Evolutionary conservation across 1,140 invertebrate species (phyloP), one percentile per base, ranked within the genome.

Genomic region (Drosophila ironensis): DNA sequence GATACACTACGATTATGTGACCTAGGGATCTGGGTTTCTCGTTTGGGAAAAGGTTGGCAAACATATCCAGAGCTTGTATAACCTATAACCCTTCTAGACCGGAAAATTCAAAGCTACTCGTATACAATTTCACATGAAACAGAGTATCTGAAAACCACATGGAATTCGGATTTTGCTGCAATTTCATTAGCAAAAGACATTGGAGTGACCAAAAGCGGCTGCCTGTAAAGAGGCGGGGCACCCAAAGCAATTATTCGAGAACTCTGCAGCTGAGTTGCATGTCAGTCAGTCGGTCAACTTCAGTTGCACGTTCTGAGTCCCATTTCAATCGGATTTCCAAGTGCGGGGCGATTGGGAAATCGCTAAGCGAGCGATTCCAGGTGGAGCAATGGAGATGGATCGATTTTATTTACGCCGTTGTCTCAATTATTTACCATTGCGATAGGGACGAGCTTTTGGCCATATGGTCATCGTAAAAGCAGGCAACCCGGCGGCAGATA

Each of bases 211-310:
- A 40, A 56, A 51, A 37, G n/a, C n/a, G n/a, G n/a, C n/a, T n/a
- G n/a, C n/a, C n/a, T 41, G 59, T 54, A 50, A 16, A 4, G 35
- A 1, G 9, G 14, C 7, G 12, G 22, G 8, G 6, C 41, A 14
- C 59, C 80, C 59, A 86, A 77, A 84, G 57, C 80, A 84, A 84
- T 84, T 84, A 78, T 54, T 56, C 27, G 47, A 37, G n/a, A 40
- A 17, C 33, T 3, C 24, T 27, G 28, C 60, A 52, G 51, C 46
- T 52, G 56, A 63, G 57, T 20, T 72, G 59, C 46, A 37, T 22
- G 30, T 48, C 63, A 69, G 66, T 64, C 77, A 66, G 63, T 57
- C 45, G 41, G 60, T 53, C 52, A 52, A 44, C 40, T 60, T 37
- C 41, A 17, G 30, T 14, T 3, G 9, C 30, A 12, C 6, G 3